These are phyloP conservation scores for Nematostella vectensis DNA, from an alignment of 92 coral and sea anemone genomes.

Conservation along the genomic window DNA sequence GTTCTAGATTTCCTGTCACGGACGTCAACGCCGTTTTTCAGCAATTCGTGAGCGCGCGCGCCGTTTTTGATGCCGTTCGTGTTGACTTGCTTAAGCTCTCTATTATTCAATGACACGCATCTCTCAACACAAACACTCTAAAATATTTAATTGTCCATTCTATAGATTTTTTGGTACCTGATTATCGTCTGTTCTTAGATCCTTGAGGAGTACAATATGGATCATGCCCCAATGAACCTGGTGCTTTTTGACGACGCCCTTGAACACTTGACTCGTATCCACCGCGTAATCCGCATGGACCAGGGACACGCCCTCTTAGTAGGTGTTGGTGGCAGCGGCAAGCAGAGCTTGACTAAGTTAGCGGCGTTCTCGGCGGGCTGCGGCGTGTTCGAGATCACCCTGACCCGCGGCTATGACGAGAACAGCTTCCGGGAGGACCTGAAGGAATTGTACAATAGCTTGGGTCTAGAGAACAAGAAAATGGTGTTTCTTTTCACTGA, in stretches of 20 bases:
- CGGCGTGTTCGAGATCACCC: slow-evolving; percentile 95
- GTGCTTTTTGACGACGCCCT: slow-evolving; percentile 98
- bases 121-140: too few relatives aligned
- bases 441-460: slow-evolving; percentile 77
- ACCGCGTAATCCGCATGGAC: slow-evolving; percentile 99
- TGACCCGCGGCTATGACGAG: slow-evolving; percentile 96
- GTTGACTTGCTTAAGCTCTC: too few relatives aligned
- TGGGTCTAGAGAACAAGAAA: slow-evolving; percentile 85
- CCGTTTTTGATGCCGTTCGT: too few relatives aligned
- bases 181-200: too few relatives aligned
- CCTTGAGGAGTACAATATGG: slow-evolving; percentile 98
- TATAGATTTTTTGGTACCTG: too few relatives aligned
- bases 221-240: slow-evolving; percentile 94
- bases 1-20: too few relatives aligned
- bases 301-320: slow-evolving; percentile 98
- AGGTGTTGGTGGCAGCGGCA: slow-evolving; percentile 99
- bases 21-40: too few relatives aligned
- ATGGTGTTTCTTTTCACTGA: slow-evolving; percentile 98
- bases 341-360: slow-evolving; percentile 89
- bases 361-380: slow-evolving; percentile 98
- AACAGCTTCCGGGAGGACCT: slow-evolving; percentile 86
- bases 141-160: too few relatives aligned
- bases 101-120: too few relatives aligned
- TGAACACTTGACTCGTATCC: slow-evolving; percentile 95
- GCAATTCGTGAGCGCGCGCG: too few relatives aligned